phyloP scores from a whole-genome alignment of 2,113 vertebrate species.

The Neotragus pygmaeus region DNA sequence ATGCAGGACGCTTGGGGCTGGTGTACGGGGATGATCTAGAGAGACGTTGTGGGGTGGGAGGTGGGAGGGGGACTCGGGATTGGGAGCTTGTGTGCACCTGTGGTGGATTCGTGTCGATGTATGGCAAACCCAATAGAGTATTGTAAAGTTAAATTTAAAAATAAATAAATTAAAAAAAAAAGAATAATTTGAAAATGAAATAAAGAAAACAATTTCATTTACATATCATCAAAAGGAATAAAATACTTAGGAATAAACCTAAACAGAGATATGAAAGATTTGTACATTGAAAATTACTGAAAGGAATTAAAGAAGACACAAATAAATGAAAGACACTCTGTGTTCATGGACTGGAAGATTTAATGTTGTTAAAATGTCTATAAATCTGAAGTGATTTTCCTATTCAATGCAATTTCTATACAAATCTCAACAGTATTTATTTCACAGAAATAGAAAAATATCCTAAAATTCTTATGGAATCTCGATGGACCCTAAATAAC shows the following conservation, averaged over 20 bases:
- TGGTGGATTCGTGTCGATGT: too few species aligned
- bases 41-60: too few species aligned
- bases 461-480: not conserved
- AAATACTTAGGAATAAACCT: not conserved
- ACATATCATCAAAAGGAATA: not conserved
- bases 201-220: not conserved
- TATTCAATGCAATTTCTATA: not conserved
- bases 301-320: not conserved
- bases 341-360: not conserved
- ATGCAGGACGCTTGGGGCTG: too few species aligned
- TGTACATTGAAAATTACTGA: not conserved
- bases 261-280: not conserved
- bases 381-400: not conserved
- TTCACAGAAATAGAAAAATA: not conserved
- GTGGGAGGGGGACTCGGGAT: too few species aligned
- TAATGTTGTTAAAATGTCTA: not conserved
- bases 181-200: not conserved
- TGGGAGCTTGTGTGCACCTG: too few species aligned
- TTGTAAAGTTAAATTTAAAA: too few species aligned
- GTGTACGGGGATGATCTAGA: too few species aligned
- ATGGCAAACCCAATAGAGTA: too few species aligned
- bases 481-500: not conserved
- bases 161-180: too few species aligned
- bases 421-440: not conserved
- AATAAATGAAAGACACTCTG: not conserved